These are phyloP conservation scores for Ophion costatus DNA, from an alignment of 2,888 invertebrate genomes.

Conservation along the genomic window DNA sequence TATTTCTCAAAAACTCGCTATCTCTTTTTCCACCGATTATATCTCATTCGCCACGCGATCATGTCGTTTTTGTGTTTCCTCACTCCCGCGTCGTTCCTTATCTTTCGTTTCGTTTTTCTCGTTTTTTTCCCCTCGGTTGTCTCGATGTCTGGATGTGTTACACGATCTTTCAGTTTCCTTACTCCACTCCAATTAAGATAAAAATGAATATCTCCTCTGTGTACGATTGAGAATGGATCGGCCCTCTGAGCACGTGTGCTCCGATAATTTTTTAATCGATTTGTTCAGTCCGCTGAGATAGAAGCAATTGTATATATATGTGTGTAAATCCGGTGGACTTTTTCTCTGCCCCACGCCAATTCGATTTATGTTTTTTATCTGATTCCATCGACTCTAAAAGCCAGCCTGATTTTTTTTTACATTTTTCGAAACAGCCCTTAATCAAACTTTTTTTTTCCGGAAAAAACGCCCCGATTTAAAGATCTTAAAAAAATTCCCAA, in stretches of 20 bases:
- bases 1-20: constrained; percentile 59
- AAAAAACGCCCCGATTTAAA: too few species aligned
- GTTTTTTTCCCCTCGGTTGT: background rate
- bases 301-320: too few species aligned
- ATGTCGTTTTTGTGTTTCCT: constrained; percentile 25
- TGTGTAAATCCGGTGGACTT: too few species aligned
- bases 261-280: too few species aligned
- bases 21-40: constrained; percentile 40
- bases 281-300: background rate
- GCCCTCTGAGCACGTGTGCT: too few species aligned
- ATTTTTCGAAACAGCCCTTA: too few species aligned
- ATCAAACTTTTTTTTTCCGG: too few species aligned
- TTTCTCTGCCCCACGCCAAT: too few species aligned
- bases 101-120: constrained; percentile 1
- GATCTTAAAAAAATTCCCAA: too few species aligned
- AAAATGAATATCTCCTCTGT: background rate
- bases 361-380: too few species aligned
- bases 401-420: too few species aligned
- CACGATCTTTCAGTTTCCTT: background rate
- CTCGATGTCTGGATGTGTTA: background rate
- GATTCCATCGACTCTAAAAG: too few species aligned
- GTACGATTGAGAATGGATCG: background rate
- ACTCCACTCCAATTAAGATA: background rate
- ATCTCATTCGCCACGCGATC: constrained; percentile 22
- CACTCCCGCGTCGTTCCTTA: background rate